These are phyloP conservation scores for Chitala chitala DNA, from an alignment of 2,113 vertebrate species.

Conservation along the genomic window DNA sequence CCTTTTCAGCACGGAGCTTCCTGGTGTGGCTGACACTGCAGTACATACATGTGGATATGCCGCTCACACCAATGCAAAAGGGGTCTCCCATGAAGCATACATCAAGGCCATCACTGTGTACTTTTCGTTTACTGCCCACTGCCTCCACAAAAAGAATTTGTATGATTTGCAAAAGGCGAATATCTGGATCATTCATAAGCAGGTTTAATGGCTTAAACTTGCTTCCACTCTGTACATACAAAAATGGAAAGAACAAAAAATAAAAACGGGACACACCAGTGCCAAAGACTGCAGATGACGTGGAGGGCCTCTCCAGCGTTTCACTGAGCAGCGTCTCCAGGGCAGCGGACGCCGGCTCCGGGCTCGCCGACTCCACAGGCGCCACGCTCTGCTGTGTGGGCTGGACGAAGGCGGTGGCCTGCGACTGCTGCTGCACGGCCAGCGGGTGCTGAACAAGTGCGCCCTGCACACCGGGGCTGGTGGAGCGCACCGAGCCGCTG, in stretches of 20 bases:
- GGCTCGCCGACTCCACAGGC: constrained; percentile 75
- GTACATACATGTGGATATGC: too few relatives aligned
- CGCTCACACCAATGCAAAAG: too few relatives aligned
- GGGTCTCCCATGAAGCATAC: too few relatives aligned
- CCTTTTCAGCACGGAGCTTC: constrained; percentile 81
- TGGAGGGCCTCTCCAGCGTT: constrained; percentile 84
- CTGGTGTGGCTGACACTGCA: constrained; percentile 84
- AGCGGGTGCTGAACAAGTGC: constrained; percentile 77
- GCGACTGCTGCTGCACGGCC: constrained; percentile 82
- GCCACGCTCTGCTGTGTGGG: constrained; percentile 88
- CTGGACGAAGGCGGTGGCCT: constrained; percentile 94
- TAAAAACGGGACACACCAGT: constrained; percentile 66
- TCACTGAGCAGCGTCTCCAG: constrained; percentile 78
- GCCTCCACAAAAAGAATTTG: too few relatives aligned
- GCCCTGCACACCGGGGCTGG: constrained; percentile 90
- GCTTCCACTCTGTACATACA: not conserved
- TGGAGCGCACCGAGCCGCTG: constrained; percentile 92
- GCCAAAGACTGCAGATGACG: constrained; percentile 82
- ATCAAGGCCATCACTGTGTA: too few relatives aligned
- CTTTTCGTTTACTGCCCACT: too few relatives aligned
- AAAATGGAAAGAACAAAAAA: not conserved
- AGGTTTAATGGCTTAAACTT: not conserved
- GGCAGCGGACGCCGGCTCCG: constrained; percentile 73
- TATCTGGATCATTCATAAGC: too few relatives aligned
- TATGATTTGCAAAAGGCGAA: too few relatives aligned